These are phyloP conservation scores for Numenius arquata DNA, from an alignment of 2,113 vertebrate species.

Conservation along the genomic window DNA sequence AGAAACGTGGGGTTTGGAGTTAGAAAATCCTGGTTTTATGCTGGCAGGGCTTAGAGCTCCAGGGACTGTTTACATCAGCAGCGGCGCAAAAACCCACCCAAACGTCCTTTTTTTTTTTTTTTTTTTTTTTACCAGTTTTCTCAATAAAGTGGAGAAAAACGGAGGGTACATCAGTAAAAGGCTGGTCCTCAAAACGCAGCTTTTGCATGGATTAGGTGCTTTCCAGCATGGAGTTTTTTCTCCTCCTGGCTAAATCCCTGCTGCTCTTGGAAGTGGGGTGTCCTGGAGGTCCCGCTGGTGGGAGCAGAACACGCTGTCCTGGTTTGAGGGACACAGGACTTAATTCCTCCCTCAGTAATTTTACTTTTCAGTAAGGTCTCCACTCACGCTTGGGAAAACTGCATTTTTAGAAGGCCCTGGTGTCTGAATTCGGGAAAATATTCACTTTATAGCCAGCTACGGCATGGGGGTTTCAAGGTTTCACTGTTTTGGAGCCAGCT, in stretches of 20 bases:
- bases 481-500: neutral
- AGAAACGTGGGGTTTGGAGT: rapidly evolving
- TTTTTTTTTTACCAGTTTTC: rapidly evolving
- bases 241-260: neutral
- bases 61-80: rapidly evolving
- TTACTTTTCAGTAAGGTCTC: neutral
- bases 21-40: rapidly evolving
- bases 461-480: neutral
- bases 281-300: rapidly evolving
- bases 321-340: neutral
- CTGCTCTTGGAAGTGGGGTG: neutral
- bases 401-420: neutral
- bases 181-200: neutral
- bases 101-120: rapidly evolving
- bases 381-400: neutral
- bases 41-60: rapidly evolving
- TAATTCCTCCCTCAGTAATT: neutral
- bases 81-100: rapidly evolving
- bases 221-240: neutral
- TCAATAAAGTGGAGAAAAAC: neutral
- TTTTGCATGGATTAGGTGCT: neutral
- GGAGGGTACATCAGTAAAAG: neutral
- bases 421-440: neutral
- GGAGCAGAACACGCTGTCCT: neutral
- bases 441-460: neutral